These are phyloP conservation scores for Araneus ventricosus DNA, from an alignment of 1,140 invertebrate species.

Conservation along the genomic window DNA sequence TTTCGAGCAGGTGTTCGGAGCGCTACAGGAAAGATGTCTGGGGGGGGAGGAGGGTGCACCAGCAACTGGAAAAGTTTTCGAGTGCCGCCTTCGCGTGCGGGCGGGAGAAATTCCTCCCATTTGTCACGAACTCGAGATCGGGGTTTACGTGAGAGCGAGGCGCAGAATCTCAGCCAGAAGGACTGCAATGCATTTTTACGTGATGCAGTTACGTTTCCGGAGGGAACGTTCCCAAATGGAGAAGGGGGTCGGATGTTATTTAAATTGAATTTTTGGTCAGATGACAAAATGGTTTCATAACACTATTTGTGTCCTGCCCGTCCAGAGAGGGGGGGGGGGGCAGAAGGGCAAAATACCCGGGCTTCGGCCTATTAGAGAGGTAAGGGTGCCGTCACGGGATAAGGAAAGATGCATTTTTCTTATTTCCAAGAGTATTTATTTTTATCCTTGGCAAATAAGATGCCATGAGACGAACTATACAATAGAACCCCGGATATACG, in stretches of 20 bases:
- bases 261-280: background rate
- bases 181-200: background rate
- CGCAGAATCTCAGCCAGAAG: background rate
- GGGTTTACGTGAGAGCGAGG: constrained; percentile 10
- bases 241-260: background rate
- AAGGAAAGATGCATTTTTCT: too few species aligned
- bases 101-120: background rate
- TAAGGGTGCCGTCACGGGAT: too few species aligned
- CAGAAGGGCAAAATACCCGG: too few species aligned
- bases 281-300: background rate
- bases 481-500: too few species aligned
- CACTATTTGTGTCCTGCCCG: background rate
- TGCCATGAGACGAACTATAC: too few species aligned
- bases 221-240: background rate
- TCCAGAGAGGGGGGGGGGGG: too few species aligned
- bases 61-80: background rate
- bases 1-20: background rate
- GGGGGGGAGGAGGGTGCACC: background rate
- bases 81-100: background rate
- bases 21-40: background rate
- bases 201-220: background rate
- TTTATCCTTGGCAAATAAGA: too few species aligned
- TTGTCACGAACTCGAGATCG: constrained; percentile 6
- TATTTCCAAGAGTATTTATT: too few species aligned
- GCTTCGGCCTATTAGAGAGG: too few species aligned